These are phyloP conservation scores for Anomalospiza imberbis DNA, from an alignment of 2,797 vertebrate genomes.

Conservation along the genomic window DNA sequence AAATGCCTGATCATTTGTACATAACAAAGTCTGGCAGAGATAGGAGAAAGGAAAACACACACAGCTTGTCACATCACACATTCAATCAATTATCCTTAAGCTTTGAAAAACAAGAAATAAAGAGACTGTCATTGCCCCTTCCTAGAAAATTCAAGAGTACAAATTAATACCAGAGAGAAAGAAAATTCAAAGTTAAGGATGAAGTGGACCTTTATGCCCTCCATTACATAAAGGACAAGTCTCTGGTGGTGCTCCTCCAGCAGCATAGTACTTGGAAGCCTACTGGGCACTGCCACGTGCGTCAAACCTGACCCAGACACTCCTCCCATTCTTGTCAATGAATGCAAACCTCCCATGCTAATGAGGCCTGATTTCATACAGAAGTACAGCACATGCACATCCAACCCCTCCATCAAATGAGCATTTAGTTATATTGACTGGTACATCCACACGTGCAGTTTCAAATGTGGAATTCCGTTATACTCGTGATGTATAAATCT, in stretches of 20 bases:
- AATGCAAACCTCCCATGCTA: background rate
- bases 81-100: constrained; percentile 57
- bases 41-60: background rate
- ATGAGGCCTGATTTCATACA: background rate
- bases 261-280: background rate
- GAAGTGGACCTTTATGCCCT: constrained; percentile 16
- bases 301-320: background rate
- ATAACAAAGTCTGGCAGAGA: constrained; percentile 2
- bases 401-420: background rate
- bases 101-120: constrained; percentile 58
- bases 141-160: constrained; percentile 31
- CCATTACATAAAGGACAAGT: background rate
- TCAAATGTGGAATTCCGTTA: background rate
- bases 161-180: constrained; percentile 55
- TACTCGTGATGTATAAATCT: background rate
- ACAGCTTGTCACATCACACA: background rate
- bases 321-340: background rate
- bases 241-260: background rate
- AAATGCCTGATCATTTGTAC: constrained; percentile 4
- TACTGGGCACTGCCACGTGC: background rate
- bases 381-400: background rate
- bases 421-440: background rate
- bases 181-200: constrained; percentile 27
- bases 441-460: background rate
- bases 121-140: constrained; percentile 16